These are phyloP conservation scores for Limnephilus lunatus DNA, from an alignment of 2,888 invertebrate genomes.

Conservation along the genomic window DNA sequence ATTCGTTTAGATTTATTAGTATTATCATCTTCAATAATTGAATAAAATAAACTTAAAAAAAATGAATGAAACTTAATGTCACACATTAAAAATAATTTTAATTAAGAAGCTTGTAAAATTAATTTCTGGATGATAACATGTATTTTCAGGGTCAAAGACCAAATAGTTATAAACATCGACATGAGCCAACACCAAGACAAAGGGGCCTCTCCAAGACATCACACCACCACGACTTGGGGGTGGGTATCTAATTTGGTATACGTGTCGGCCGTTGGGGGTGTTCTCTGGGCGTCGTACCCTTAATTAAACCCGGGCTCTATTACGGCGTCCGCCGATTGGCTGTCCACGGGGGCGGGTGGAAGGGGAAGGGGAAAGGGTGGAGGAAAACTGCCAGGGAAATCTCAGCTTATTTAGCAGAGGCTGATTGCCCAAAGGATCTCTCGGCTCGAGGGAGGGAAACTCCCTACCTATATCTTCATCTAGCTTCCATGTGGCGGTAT, in stretches of 20 bases:
- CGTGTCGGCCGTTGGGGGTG: slow-evolving; percentile 39
- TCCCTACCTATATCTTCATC: background rate
- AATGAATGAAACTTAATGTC: no score
- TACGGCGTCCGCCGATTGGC: slow-evolving; percentile 65
- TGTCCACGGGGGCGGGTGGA: slow-evolving; percentile 28
- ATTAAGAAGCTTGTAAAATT: no score
- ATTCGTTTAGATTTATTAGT: no score
- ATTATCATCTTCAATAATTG: no score
- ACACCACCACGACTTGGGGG: slow-evolving; percentile 2
- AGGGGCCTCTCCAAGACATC: background rate
- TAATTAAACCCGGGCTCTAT: slow-evolving; percentile 66
- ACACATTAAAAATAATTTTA: background rate
- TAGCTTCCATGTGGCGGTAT: background rate
- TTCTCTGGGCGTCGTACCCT: slow-evolving; percentile 64
- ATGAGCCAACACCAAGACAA: slow-evolving; percentile 12
- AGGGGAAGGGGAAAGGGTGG: slow-evolving; percentile 23
- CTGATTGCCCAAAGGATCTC: slow-evolving; percentile 65
- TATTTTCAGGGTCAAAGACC: background rate
- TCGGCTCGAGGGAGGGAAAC: slow-evolving; percentile 2
- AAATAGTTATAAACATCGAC: background rate
- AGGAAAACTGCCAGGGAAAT: slow-evolving; percentile 58
- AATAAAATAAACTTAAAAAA: no score
- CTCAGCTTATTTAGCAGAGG: slow-evolving; percentile 63
- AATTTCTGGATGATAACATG: background rate
- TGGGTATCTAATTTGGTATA: slow-evolving; percentile 52